These are phyloP conservation scores for Zeugodacus cucurbitae DNA, from an alignment of 1,140 invertebrate species.

Conservation along the genomic window DNA sequence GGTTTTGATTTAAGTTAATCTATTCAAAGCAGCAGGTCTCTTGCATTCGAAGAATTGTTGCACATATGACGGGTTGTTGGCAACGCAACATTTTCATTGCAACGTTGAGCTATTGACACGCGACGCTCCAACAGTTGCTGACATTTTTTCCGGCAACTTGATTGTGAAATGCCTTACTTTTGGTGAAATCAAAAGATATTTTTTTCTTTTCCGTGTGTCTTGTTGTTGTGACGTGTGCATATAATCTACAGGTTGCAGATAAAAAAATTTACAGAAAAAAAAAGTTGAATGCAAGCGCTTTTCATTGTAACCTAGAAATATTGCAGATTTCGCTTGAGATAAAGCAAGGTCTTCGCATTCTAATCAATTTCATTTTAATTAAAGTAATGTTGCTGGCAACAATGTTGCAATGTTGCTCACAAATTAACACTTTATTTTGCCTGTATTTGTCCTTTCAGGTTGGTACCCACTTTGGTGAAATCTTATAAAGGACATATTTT, in stretches of 20 bases:
- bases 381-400: too few relatives aligned
- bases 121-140: neutral
- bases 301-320: neutral
- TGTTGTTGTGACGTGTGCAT: neutral
- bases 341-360: too few relatives aligned
- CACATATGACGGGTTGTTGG: slow-evolving; percentile 7
- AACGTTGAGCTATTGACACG: neutral
- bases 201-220: slow-evolving; percentile 7
- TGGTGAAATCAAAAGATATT: slow-evolving; percentile 26
- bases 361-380: too few relatives aligned
- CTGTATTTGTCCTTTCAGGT: too few relatives aligned
- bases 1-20: slow-evolving; percentile 34
- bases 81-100: slow-evolving; percentile 2
- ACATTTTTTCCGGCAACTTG: slow-evolving; percentile 15
- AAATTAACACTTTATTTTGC: too few relatives aligned
- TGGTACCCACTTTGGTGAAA: too few relatives aligned
- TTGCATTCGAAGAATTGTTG: slow-evolving; percentile 28
- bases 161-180: neutral
- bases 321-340: too few relatives aligned
- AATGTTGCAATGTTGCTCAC: too few relatives aligned
- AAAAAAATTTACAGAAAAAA: neutral
- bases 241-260: neutral
- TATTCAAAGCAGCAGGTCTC: neutral
- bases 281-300: neutral
- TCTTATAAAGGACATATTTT: too few relatives aligned